Evolutionary conservation across 2,113 vertebrate species (phyloP), one percentile per base, ranked within the genome.

Genomic region (Mobula birostris): DNA sequence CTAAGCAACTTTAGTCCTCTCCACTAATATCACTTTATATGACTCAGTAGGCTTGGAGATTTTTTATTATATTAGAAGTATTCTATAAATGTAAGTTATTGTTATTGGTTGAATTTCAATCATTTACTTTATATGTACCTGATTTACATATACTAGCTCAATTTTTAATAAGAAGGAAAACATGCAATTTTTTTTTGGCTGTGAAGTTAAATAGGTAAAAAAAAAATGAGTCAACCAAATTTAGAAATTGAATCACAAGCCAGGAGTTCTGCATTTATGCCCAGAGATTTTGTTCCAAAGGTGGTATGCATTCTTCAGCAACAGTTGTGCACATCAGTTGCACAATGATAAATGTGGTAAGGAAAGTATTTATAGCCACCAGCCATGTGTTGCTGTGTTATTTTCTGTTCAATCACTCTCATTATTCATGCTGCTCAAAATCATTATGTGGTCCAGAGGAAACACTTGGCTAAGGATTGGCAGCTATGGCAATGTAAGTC

Each of bases 371-470:
- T 93, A 93, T 93, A 93, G 70, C 90, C 68, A 56, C 15, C 66
- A 6, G 66, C 11, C 70, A 93, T 66, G 27, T 93, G 68, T 74
- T 74, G 91, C 91, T 93, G 21, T 76, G 91, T 93, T 48, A 74
- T 93, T 93, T 93, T 93, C 91, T 72, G 17, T 48, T 93, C 91
- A 93, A 74, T 93, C 70, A 93, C 48, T 72, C 91, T 32, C 63
- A 32, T 66, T 90, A 74, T 93, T 93, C 68, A 93, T 29, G 91
- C 21, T 74, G 68, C 32, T 74, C 36, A 27, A 93, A 93, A 93
- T 93, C 91, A 93, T 93, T 93, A 93, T 74, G 68, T 93, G 68
- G 91, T 93, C 70, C 61, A 76, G 70, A 56, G 91, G 91, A 74
- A 93, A 74, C 91, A 93, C 40, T 56, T 74, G 66, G 36, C 17